phyloP scores from a whole-genome alignment of 2,113 vertebrate species.

The Cyprinodon brontotheroides region DNA sequence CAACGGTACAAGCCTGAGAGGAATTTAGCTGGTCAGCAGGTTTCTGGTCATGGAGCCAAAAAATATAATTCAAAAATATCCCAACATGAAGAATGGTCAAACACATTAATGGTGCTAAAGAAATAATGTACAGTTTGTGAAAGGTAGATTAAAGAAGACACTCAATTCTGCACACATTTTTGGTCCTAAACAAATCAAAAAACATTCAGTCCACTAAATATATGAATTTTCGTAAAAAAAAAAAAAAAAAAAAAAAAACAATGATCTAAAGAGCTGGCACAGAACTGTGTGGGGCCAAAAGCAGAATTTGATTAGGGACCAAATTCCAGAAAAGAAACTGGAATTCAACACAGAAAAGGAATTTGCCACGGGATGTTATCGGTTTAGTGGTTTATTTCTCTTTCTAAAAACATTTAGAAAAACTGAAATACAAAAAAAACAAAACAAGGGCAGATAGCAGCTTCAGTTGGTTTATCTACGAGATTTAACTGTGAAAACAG shows the following conservation, averaged over 20 bases:
- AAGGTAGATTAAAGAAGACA: constrained; percentile 7
- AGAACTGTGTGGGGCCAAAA: too few species aligned
- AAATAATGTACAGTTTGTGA: background rate
- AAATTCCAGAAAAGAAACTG: background rate
- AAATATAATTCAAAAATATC: background rate
- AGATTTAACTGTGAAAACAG: background rate
- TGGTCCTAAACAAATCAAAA: constrained; percentile 5
- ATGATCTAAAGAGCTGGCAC: background rate
- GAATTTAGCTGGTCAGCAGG: background rate
- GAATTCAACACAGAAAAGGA: background rate
- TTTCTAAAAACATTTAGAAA: background rate
- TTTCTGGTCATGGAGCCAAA: constrained; percentile 18
- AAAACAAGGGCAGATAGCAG: background rate
- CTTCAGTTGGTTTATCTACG: background rate
- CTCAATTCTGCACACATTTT: background rate
- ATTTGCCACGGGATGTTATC: background rate
- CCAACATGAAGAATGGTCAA: constrained; percentile 3
- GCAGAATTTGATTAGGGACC: background rate
- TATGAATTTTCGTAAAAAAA: background rate
- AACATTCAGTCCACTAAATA: constrained; percentile 14
- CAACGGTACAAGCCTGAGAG: background rate
- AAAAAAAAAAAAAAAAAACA: constrained; percentile 1
- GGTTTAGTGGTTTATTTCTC: background rate
- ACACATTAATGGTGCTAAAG: constrained; percentile 1
- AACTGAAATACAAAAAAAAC: background rate